Base-by-base conservation (phyloP, 2,797 vertebrate genomes). In the Muscicapa striata region DNA sequence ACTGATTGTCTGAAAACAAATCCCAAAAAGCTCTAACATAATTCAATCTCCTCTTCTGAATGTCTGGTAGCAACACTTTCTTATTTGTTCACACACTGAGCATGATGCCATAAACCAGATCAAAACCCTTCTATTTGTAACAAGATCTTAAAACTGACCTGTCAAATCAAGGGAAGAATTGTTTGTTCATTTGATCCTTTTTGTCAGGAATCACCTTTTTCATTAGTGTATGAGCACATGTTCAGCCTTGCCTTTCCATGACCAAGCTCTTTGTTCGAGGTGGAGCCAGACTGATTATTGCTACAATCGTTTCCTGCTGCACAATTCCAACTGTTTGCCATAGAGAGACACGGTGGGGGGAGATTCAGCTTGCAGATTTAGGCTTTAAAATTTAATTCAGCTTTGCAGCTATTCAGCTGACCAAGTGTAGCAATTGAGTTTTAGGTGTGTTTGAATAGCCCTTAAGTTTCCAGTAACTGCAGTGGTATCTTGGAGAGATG, bases 101-200 rank as follows among this genome's bases (percentile, higher is more conserved):
- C 30, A 17, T 63, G 32, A 57, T 78, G 73, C 69, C 43, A 27
- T 72, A 94, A 91, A 84, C n/a, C 49, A 81, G 40, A 77, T 64
- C 17, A 9, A 68, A 89, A 93, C 74, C 11, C 18, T 54, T 46
- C 3, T 54, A 40, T 75, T 90, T 90, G 73, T 84, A 87, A 90
- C 24, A 77, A 63, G 78, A 90, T 80, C 84, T 94, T 73, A 84
- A 94, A 89, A 70, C 24, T 82, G 74, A 94, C 15, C 58, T 84
- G n/a, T 68, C 40, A 78, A 77, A 72, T 52, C 46, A 75, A 83
- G 43, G 36, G 30, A 62, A 86, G 68, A 52, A 55, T 70, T 79
- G 24, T 70, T 85, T 82, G 45, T 78, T 61, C 21, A 4, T 89
- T 84, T 92, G 40, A 49, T 69, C 34, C 29, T 57, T 76, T 82